Percentiles rank a stretch among this genome's conserved stretches.
phyloP scores from a whole-genome alignment of 2,888 invertebrate species.

The Xestia sexstrigata region DNA sequence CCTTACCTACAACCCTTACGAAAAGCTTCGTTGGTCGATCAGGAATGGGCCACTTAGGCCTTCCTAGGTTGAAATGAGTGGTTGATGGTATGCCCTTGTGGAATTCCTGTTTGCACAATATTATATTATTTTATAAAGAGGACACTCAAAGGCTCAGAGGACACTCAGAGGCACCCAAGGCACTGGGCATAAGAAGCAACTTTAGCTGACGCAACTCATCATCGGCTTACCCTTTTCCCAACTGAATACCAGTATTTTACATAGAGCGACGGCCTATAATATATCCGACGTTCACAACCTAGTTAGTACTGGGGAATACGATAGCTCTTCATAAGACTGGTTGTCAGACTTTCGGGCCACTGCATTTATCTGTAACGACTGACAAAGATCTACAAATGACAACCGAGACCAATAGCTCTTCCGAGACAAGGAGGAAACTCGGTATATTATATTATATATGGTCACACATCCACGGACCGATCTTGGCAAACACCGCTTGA shows the following conservation, averaged over 20 bases:
- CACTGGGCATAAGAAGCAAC: background rate
- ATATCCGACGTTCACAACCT: too few species aligned
- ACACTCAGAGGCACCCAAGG: background rate
- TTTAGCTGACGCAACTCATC: background rate
- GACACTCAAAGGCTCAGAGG: background rate
- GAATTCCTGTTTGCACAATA: slow-evolving; percentile 75
- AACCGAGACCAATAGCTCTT: too few species aligned
- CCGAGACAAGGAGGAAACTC: background rate
- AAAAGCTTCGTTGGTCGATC: slow-evolving; percentile 82
- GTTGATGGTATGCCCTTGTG: slow-evolving; percentile 85
- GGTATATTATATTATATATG: background rate
- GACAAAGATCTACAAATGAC: too few species aligned
- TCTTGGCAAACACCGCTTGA: too few species aligned
- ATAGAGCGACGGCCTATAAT: too few species aligned
- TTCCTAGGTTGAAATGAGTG: slow-evolving; percentile 79
- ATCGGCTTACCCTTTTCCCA: too few species aligned
- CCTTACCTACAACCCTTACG: slow-evolving; percentile 80
- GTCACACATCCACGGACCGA: too few species aligned
- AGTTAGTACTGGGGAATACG: too few species aligned
- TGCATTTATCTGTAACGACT: too few species aligned
- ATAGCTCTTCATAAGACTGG: too few species aligned
- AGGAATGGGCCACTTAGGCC: slow-evolving; percentile 80
- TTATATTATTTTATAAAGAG: background rate
- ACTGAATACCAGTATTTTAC: too few species aligned
- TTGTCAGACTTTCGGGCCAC: too few species aligned